Evolutionary conservation across 2,888 invertebrate species (phyloP).

Genomic region (Chloroclysta siterata): DNA sequence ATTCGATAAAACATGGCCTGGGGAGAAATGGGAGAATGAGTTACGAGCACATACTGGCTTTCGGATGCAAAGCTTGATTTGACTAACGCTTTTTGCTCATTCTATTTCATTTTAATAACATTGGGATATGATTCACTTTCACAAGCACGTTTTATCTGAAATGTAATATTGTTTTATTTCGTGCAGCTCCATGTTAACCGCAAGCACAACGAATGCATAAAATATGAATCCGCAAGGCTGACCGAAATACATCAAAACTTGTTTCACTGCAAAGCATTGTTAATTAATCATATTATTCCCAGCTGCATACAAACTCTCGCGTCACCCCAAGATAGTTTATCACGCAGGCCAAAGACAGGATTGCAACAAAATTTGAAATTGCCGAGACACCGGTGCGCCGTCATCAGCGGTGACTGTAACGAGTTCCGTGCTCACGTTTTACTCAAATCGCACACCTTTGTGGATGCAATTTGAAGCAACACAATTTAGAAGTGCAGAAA

Average conservation of each 20-base stretch:
- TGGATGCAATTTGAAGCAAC: constrained; percentile 15
- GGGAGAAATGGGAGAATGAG: constrained; percentile 54
- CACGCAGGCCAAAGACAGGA: constrained; percentile 47
- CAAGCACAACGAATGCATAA: constrained; percentile 19
- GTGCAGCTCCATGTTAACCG: constrained; percentile 18
- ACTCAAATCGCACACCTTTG: constrained; percentile 18
- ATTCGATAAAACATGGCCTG: constrained; percentile 73
- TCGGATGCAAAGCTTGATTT: constrained; percentile 32
- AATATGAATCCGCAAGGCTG: constrained; percentile 25
- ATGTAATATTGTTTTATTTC: constrained; percentile 9
- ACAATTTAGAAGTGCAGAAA: constrained; percentile 1
- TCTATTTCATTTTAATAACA: constrained; percentile 20
- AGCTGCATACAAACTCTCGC: constrained; percentile 14
- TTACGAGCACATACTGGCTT: constrained; percentile 47
- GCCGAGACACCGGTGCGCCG: constrained; percentile 43
- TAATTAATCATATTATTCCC: constrained; percentile 25
- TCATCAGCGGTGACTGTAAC: constrained; percentile 68
- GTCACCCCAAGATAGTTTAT: constrained; percentile 49
- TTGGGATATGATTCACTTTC: constrained; percentile 12
- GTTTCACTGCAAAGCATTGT: constrained; percentile 7
- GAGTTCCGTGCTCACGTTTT: constrained; percentile 48
- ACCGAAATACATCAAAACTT: constrained; percentile 16
- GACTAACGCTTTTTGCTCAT: constrained; percentile 29
- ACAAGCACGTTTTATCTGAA: constrained; percentile 1
- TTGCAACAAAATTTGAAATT: constrained; percentile 59